Evolutionary conservation across 2,113 vertebrate species (phyloP).

Genomic region (Scolopax mira): DNA sequence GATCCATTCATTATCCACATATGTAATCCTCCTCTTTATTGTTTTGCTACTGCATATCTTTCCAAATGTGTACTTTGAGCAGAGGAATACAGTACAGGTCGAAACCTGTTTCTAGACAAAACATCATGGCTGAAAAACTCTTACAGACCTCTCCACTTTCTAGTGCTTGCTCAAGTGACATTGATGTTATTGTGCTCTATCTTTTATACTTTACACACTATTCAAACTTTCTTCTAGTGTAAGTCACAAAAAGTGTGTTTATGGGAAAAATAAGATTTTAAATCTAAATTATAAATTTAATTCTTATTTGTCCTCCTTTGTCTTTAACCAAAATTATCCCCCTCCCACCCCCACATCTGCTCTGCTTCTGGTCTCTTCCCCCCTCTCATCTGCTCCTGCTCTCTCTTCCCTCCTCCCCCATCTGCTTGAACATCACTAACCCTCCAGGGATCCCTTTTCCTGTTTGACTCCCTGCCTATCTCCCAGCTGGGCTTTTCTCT

Average conservation of each 20-base stretch:
- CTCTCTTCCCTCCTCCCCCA: constrained; percentile 49
- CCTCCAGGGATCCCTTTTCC: constrained; percentile 53
- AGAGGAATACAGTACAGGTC: background rate
- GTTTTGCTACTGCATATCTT: background rate
- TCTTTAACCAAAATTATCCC: constrained; percentile 57
- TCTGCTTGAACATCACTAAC: constrained; percentile 47
- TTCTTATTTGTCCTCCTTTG: constrained; percentile 41
- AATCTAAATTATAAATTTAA: constrained; percentile 43
- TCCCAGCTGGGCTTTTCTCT: constrained; percentile 23
- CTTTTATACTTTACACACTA: background rate
- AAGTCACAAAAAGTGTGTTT: background rate
- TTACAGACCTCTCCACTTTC: background rate
- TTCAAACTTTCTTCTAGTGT: background rate
- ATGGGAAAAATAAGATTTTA: background rate
- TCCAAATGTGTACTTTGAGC: background rate
- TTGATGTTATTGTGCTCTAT: background rate
- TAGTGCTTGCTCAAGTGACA: background rate
- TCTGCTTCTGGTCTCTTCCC: constrained; percentile 34
- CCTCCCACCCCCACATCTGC: constrained; percentile 56
- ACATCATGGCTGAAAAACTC: background rate
- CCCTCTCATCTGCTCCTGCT: constrained; percentile 53
- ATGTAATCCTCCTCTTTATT: background rate
- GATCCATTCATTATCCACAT: background rate
- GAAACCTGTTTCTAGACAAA: background rate
- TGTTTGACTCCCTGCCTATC: constrained; percentile 28